These are phyloP conservation scores for Alsophila aescularia DNA, from an alignment of 2,888 invertebrate genomes.

Conservation along the genomic window DNA sequence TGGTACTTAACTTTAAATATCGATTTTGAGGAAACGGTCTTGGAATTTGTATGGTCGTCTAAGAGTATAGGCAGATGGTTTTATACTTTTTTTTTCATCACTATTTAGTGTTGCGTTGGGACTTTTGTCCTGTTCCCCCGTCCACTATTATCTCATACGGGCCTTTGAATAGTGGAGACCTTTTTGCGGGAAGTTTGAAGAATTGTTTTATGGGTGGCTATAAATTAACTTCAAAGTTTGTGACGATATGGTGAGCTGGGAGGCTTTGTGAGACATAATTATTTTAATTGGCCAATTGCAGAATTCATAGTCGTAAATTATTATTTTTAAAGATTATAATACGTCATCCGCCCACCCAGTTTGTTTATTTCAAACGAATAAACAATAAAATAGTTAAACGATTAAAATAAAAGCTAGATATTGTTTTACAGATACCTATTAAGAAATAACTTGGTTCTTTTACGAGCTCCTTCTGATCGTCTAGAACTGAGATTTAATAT, in stretches of 20 bases:
- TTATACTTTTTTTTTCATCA: constrained; percentile 65
- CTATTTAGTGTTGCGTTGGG: constrained; percentile 72
- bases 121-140: constrained; percentile 77
- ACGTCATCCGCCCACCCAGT: constrained; percentile 10
- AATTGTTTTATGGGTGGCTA: constrained; percentile 79
- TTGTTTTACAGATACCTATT: constrained; percentile 17
- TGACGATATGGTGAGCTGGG: constrained; percentile 50
- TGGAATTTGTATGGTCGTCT: constrained; percentile 68
- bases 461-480: constrained; percentile 21
- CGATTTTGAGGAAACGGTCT: constrained; percentile 72
- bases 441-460: constrained; percentile 17
- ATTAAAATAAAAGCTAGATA: constrained; percentile 9
- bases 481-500: constrained; percentile 23
- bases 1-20: constrained; percentile 79
- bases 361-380: not conserved
- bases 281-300: constrained; percentile 32
- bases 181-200: constrained; percentile 79
- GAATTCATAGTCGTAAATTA: not conserved
- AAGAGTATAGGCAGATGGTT: constrained; percentile 71
- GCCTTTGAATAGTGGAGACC: constrained; percentile 68
- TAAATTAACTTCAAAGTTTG: constrained; percentile 67
- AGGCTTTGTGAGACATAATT: constrained; percentile 58
- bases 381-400: not conserved
- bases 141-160: constrained; percentile 75
- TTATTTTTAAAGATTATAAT: not conserved